Evolutionary conservation across 2,113 vertebrate genomes (phyloP).

Genomic region (Pterocles gutturalis): DNA sequence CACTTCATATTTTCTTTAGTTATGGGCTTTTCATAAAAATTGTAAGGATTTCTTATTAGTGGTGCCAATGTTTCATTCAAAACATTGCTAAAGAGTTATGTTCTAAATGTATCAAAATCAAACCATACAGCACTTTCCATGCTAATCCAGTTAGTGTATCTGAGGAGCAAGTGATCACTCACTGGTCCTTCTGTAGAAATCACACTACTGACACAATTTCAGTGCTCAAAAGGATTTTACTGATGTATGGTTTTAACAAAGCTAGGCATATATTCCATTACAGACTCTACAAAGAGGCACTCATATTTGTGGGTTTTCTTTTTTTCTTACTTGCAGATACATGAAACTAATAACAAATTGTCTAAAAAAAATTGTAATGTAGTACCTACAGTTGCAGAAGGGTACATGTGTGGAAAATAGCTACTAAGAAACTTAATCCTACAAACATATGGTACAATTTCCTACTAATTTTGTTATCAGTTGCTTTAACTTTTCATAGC

Average conservation of each 20-base stretch:
- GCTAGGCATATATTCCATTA: constrained; percentile 9
- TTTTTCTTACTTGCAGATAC: neutral
- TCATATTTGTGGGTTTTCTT: neutral
- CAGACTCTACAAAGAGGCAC: neutral
- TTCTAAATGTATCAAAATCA: neutral
- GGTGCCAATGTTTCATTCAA: constrained; percentile 8
- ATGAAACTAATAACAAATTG: neutral
- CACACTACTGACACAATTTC: constrained; percentile 14
- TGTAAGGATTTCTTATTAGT: neutral
- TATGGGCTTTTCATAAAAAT: neutral
- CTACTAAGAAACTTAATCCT: neutral
- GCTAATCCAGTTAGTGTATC: constrained; percentile 1
- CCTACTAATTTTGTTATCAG: neutral
- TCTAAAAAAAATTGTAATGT: no score
- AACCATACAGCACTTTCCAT: neutral
- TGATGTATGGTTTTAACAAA: constrained; percentile 4
- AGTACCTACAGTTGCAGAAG: neutral
- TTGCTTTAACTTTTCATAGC: neutral
- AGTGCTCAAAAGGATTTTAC: constrained; percentile 39
- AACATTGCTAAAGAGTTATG: constrained; percentile 23
- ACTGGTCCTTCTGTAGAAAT: neutral
- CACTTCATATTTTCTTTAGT: neutral
- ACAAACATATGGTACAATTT: neutral
- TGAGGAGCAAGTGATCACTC: constrained; percentile 52
- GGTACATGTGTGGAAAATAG: neutral